Conservation (phyloP, 2,888 invertebrate species). For the Oligia fasciuncula region DNA sequence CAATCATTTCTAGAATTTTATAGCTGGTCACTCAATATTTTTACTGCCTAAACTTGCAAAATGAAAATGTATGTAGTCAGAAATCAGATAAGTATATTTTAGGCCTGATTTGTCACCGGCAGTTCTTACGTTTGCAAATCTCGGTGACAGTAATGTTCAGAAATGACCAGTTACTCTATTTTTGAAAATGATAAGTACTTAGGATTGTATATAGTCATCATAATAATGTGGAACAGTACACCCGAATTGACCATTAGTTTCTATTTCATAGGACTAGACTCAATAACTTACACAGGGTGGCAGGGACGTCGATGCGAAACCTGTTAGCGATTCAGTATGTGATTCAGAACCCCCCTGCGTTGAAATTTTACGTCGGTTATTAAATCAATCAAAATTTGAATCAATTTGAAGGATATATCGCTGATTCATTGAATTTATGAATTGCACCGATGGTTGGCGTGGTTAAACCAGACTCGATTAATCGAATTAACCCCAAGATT, state of each 20-base stretch:
- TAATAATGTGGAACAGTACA: background rate
- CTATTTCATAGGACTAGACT: background rate
- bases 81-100: constrained; percentile 15
- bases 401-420: too few relatives aligned
- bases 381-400: too few relatives aligned
- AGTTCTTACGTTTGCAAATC: background rate
- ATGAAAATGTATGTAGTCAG: constrained; percentile 10
- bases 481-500: too few relatives aligned
- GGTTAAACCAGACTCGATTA: too few relatives aligned
- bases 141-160: background rate
- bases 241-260: background rate
- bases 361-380: too few relatives aligned
- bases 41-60: background rate
- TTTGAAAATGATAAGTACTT: background rate
- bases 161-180: background rate
- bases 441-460: too few relatives aligned
- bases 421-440: too few relatives aligned
- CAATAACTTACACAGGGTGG: background rate
- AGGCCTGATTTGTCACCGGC: constrained; percentile 2
- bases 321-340: too few relatives aligned
- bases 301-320: background rate
- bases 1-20: constrained; percentile 22
- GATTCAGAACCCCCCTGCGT: too few relatives aligned
- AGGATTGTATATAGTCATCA: background rate
- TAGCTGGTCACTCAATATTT: constrained; percentile 8